These are phyloP conservation scores for Ataeniobius toweri DNA, from an alignment of 2,797 vertebrate genomes.

Conservation along the genomic window DNA sequence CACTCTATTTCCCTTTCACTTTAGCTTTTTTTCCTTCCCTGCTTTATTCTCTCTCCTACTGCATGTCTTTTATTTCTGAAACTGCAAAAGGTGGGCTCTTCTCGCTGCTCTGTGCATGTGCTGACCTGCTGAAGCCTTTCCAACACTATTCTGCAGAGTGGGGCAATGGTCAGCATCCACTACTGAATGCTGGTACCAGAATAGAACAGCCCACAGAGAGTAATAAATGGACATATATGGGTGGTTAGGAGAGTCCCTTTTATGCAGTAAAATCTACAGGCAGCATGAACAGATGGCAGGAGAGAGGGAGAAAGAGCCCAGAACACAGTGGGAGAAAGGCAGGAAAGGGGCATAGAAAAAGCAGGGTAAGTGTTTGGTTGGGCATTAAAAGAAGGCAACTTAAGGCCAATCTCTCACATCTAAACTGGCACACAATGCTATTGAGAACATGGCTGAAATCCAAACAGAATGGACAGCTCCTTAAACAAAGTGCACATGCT, in stretches of 20 bases:
- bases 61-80: slow-evolving; percentile 57
- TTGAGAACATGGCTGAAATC: slow-evolving; percentile 43
- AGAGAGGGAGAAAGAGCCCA: slow-evolving; percentile 68
- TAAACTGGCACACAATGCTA: slow-evolving; percentile 48
- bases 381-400: slow-evolving; percentile 60
- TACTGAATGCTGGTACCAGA: slow-evolving; percentile 71
- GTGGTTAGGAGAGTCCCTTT: slow-evolving; percentile 74
- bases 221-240: slow-evolving; percentile 80
- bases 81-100: slow-evolving; percentile 46
- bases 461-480: slow-evolving; percentile 46
- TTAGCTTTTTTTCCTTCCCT: slow-evolving; percentile 22
- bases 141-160: slow-evolving; percentile 43
- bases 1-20: slow-evolving; percentile 29
- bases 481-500: slow-evolving; percentile 53
- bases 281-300: slow-evolving; percentile 80
- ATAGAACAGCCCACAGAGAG: slow-evolving; percentile 70
- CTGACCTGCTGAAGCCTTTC: slow-evolving; percentile 57
- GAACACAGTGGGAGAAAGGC: slow-evolving; percentile 72
- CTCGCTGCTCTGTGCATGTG: slow-evolving; percentile 27
- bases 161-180: slow-evolving; percentile 58
- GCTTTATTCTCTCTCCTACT: slow-evolving; percentile 27
- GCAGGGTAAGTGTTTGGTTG: slow-evolving; percentile 38
- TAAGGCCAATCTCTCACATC: slow-evolving; percentile 55
- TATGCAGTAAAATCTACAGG: slow-evolving; percentile 71
- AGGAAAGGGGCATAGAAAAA: slow-evolving; percentile 49